phyloP scores from a whole-genome alignment of 2,888 invertebrate genomes.

The Andrena flavipes region DNA sequence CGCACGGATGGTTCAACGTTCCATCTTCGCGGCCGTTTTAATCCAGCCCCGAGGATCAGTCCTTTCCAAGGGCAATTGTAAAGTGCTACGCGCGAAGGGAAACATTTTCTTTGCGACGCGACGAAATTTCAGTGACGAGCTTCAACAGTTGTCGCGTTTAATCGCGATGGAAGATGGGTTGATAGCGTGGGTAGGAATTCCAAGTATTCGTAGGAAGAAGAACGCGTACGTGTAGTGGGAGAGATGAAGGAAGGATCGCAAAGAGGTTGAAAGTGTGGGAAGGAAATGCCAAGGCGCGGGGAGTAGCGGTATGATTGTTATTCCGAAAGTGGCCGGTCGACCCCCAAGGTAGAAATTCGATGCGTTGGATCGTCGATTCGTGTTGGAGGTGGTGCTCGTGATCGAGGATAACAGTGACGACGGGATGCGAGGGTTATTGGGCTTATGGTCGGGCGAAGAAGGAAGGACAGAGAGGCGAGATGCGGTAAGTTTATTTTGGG shows the following conservation, averaged over 20 bases:
- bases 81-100: no score
- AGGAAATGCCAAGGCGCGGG: neutral
- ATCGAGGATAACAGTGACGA: slow-evolving; percentile 26
- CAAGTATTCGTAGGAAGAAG: slow-evolving; percentile 27
- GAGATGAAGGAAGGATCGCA: slow-evolving; percentile 7
- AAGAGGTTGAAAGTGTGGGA: neutral
- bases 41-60: no score
- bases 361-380: neutral
- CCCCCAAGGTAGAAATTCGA: slow-evolving; percentile 9
- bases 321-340: slow-evolving; percentile 5
- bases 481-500: slow-evolving; percentile 82
- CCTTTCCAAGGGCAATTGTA: no score
- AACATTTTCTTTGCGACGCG: no score
- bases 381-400: neutral
- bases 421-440: slow-evolving; percentile 20
- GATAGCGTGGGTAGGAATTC: neutral
- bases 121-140: neutral
- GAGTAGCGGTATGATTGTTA: neutral
- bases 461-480: slow-evolving; percentile 67
- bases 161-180: neutral
- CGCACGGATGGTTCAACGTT: no score
- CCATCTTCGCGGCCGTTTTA: no score
- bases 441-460: slow-evolving; percentile 29
- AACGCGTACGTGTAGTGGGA: neutral
- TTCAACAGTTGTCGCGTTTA: neutral